Percentiles rank a stretch among this genome's conserved stretches.
Evolutionary conservation across 2,113 vertebrate species (phyloP).

Genomic region (Spea bombifrons): DNA sequence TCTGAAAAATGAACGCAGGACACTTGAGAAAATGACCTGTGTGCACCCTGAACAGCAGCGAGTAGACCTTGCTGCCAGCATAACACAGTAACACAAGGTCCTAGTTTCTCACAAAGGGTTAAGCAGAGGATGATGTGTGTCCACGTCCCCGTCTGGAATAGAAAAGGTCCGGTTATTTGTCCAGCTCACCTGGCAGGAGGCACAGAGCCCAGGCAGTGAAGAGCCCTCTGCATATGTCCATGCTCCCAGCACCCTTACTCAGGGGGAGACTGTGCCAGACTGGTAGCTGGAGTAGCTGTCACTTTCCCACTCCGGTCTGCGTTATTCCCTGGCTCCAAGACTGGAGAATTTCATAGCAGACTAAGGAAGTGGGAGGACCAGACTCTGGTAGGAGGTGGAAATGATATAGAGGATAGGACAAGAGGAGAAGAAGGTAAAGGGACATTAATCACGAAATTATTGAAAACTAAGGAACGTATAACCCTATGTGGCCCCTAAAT

Average conservation of each 20-base stretch:
- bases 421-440: neutral
- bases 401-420: slow-evolving; percentile 21
- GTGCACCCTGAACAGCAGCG: no score
- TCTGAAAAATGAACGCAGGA: no score
- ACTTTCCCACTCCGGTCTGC: slow-evolving; percentile 64
- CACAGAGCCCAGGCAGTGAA: slow-evolving; percentile 81
- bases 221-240: slow-evolving; percentile 79
- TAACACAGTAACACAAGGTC: no score
- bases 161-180: slow-evolving; percentile 18
- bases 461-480: slow-evolving; percentile 14
- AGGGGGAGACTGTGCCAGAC: slow-evolving; percentile 58
- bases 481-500: slow-evolving; percentile 16
- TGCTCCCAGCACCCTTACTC: slow-evolving; percentile 55
- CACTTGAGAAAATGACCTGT: no score
- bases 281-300: slow-evolving; percentile 64
- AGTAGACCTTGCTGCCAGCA: no score
- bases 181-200: slow-evolving; percentile 80
- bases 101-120: neutral
- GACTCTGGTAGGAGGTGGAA: slow-evolving; percentile 69
- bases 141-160: slow-evolving; percentile 13
- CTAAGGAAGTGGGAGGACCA: slow-evolving; percentile 81
- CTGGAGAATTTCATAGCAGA: slow-evolving; percentile 61
- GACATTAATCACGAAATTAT: slow-evolving; percentile 34
- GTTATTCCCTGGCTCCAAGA: slow-evolving; percentile 69
- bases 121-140: neutral